Conservation (phyloP, 2,113 vertebrate genomes). For the Romanogobio albipinnatus region DNA sequence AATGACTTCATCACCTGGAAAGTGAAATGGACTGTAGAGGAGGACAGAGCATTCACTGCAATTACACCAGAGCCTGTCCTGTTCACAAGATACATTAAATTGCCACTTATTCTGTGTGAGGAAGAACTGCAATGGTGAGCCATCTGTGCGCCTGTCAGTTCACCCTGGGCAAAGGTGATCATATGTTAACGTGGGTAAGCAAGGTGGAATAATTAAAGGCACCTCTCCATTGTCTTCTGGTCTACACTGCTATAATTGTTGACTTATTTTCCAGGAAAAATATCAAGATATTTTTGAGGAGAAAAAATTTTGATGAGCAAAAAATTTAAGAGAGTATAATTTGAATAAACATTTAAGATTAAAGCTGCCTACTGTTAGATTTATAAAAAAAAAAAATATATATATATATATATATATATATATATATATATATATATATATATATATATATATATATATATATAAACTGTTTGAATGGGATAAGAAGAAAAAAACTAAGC, state of each 20-base stretch:
- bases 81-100: neutral
- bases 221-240: neutral
- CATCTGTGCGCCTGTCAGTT: slow-evolving; percentile 24
- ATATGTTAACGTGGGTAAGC: slow-evolving; percentile 1
- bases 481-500: neutral
- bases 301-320: too few relatives aligned
- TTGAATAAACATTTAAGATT: too few relatives aligned
- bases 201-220: slow-evolving; percentile 3
- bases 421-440: too few relatives aligned
- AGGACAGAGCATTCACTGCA: neutral
- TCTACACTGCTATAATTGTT: too few relatives aligned
- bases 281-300: too few relatives aligned
- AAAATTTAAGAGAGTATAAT: too few relatives aligned
- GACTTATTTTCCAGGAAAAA: too few relatives aligned
- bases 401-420: too few relatives aligned
- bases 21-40: neutral
- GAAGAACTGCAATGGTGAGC: slow-evolving; percentile 4
- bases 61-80: neutral
- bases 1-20: neutral
- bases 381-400: too few relatives aligned
- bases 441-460: too few relatives aligned
- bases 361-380: too few relatives aligned
- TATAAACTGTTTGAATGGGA: neutral
- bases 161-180: neutral
- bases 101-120: neutral